A percentile compares a stretch with the other conserved stretches of the same genome.
These are phyloP conservation scores for Halocaridina rubra DNA, from an alignment of 2,888 invertebrate species.

Conservation along the genomic window DNA sequence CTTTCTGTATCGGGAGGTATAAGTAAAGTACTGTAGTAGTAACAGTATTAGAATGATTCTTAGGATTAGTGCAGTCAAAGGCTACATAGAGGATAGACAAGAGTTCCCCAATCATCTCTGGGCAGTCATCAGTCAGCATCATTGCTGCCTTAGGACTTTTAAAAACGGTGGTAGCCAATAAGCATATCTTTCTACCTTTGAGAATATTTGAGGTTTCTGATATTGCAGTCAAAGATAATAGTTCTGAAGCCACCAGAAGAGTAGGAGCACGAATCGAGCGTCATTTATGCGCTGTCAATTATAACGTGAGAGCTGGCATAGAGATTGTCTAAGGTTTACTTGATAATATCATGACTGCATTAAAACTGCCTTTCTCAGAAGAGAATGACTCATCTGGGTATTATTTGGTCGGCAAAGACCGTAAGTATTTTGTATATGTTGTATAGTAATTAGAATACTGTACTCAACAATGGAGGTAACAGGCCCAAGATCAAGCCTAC, in stretches of 20 bases:
- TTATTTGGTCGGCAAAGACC: constrained; percentile 78
- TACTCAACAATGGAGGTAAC: too few relatives aligned
- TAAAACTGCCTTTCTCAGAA: constrained; percentile 78
- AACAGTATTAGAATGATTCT: too few relatives aligned
- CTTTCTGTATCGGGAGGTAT: too few relatives aligned
- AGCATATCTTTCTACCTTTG: constrained; percentile 94
- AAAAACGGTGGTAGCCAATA: constrained; percentile 92
- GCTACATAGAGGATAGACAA: too few relatives aligned
- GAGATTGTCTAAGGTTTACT: constrained; percentile 96
- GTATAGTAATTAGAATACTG: too few relatives aligned
- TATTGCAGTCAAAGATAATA: constrained; percentile 46
- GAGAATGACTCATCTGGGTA: constrained; percentile 77
- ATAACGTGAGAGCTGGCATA: constrained; percentile 93
- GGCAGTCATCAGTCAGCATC: too few relatives aligned
- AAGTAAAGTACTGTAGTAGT: too few relatives aligned
- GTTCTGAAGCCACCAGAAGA: constrained; percentile 72
- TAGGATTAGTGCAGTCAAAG: too few relatives aligned
- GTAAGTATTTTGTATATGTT: too few relatives aligned
- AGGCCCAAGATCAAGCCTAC: too few relatives aligned
- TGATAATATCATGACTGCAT: constrained; percentile 88
- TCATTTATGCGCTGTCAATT: constrained; percentile 88
- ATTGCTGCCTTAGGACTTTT: too few relatives aligned
- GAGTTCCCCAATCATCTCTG: too few relatives aligned
- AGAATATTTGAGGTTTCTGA: constrained; percentile 83
- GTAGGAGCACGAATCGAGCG: constrained; percentile 93